Evolutionary conservation across 2,797 vertebrate genomes (phyloP), one percentile per base, ranked within the genome.

Genomic region (Botia almorhae): DNA sequence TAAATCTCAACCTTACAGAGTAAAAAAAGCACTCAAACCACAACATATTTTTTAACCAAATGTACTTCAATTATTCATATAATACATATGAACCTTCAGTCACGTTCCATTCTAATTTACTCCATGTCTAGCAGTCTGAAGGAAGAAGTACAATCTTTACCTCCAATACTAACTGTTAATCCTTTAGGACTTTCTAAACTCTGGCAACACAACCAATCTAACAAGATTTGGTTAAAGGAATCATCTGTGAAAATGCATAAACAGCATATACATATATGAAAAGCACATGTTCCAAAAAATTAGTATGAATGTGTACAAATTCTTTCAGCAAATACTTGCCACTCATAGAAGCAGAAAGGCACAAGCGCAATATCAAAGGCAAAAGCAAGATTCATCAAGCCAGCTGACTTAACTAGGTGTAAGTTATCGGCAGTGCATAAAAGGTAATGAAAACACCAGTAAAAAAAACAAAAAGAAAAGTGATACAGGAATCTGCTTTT

Each of bases 291-390:
- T 80, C 83, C 81, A 79, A 70, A 60, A 68, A 60, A 56, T 55
- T 51, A 75, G 86, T 77, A 87, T 82, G 68, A 89, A 78, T 81
- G 88, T 90, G 87, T 91, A 87, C 21, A 88, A 87, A 89, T 68
- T 83, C 85, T 78, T 80, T 82, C 33, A 83, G 84, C 82, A 86
- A 89, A 87, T 74, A 71, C 84, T 76, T 81, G 84, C 84, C 87
- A 90, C 83, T 87, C 83, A 80, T 80, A 74, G 77, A 43, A 82
- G 86, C 86, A 90, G 58, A 88, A 89, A 91, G 82, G 87, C 87
- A 83, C 78, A 74, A 81, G 82, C 77, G 56, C 61, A 39, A 74
- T 43, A 69, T 69, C 19, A n/a, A 60, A 78, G 74, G 69, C 68
- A 64, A 26, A 81, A 82, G 74, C 74, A 75, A 64, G 69, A 74